Conservation (phyloP, 2,113 vertebrate species). For the Xiphorhynchus elegans region DNA sequence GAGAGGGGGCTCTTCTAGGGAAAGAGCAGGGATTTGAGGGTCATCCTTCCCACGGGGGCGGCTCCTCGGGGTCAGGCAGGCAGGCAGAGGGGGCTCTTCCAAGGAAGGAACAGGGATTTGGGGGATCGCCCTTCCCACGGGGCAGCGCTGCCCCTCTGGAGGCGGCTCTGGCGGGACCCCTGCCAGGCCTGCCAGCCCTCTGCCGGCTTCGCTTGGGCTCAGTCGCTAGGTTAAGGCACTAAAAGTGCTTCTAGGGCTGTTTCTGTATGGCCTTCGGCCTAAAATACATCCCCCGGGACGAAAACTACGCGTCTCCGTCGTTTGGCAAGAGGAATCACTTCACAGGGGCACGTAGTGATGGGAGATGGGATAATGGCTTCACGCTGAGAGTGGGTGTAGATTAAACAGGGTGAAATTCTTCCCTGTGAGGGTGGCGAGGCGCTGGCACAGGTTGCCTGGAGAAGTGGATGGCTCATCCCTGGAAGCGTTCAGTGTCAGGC, state of each 20-base stretch:
- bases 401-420: not conserved
- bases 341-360: fast-evolving
- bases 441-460: fast-evolving
- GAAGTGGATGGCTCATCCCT: not conserved
- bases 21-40: fast-evolving
- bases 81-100: fast-evolving
- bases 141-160: fast-evolving
- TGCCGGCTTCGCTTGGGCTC: fast-evolving
- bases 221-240: not conserved
- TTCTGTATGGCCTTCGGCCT: fast-evolving
- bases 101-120: fast-evolving
- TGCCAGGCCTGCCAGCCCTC: no score
- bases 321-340: not conserved
- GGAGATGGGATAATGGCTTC: not conserved
- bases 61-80: not conserved
- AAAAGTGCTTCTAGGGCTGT: not conserved
- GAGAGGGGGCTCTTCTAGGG: fast-evolving
- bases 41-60: fast-evolving
- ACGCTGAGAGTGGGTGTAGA: not conserved
- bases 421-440: not conserved
- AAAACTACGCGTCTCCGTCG: fast-evolving
- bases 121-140: fast-evolving
- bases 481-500: not conserved
- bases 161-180: no score
- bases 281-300: no score